These are phyloP conservation scores for Spatulosminthurus flaviceps DNA, from an alignment of 2,888 invertebrate genomes.

Conservation along the genomic window DNA sequence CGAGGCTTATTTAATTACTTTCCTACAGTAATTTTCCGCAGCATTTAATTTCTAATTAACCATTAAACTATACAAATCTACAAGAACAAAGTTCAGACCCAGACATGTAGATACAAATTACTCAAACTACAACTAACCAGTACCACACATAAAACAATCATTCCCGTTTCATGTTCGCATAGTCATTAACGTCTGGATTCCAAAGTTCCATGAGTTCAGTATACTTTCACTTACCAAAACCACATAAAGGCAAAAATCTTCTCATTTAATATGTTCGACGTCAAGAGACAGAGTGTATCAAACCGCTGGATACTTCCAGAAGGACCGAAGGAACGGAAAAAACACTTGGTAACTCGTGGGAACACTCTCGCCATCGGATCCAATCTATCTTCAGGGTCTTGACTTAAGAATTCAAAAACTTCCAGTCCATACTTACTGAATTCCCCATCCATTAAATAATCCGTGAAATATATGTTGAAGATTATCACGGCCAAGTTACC, in stretches of 20 bases:
- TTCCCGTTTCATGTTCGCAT: no score
- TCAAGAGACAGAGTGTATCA: constrained; percentile 49
- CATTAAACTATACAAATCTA: background rate
- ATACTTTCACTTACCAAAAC: constrained; percentile 45
- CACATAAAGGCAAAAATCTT: constrained; percentile 51
- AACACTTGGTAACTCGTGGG: constrained; percentile 58
- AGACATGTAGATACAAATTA: background rate
- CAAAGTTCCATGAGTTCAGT: no score
- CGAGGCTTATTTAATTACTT: background rate
- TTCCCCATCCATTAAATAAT: constrained; percentile 45
- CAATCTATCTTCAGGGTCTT: constrained; percentile 53
- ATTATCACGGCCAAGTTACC: constrained; percentile 38
- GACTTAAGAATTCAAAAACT: constrained; percentile 52
- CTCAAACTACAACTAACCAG: no score
- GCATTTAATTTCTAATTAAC: constrained; percentile 19
- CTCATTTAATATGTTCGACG: constrained; percentile 49
- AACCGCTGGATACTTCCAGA: constrained; percentile 49
- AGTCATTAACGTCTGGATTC: no score
- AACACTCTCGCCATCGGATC: constrained; percentile 58
- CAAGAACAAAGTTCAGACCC: background rate
- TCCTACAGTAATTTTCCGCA: constrained; percentile 1
- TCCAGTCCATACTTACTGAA: constrained; percentile 48
- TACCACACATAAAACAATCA: no score
- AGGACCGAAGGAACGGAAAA: constrained; percentile 49
- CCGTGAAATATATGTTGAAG: constrained; percentile 46